A percentile compares a stretch with the other conserved stretches of the same genome.
Evolutionary conservation across 2,113 vertebrate genomes (phyloP).

Genomic region (Callaeas wilsoni): DNA sequence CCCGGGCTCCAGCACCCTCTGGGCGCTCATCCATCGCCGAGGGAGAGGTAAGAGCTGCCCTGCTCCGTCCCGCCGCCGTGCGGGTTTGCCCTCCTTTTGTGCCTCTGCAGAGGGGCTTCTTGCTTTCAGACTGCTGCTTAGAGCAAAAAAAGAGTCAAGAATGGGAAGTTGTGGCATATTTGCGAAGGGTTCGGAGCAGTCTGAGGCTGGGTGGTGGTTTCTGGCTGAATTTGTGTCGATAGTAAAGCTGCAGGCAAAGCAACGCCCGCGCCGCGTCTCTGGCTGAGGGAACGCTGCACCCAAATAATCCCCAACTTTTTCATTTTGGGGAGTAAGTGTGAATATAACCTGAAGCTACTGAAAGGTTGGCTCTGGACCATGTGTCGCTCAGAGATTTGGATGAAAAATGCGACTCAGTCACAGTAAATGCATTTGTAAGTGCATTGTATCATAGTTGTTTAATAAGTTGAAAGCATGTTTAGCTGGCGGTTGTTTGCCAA

Average conservation of each 20-base stretch:
- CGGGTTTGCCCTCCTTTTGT: background rate
- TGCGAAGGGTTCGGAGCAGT: background rate
- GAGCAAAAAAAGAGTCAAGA: background rate
- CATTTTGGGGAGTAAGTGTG: background rate
- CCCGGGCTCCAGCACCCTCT: constrained; percentile 29
- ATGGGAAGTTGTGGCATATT: background rate
- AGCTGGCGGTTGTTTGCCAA: background rate
- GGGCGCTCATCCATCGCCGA: background rate
- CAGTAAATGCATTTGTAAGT: background rate
- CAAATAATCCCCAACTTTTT: constrained; percentile 11
- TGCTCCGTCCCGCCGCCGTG: background rate
- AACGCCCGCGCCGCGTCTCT: background rate
- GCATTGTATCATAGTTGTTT: background rate
- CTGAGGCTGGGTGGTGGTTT: constrained; percentile 19
- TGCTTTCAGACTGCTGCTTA: background rate
- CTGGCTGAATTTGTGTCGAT: background rate
- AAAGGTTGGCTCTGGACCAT: background rate
- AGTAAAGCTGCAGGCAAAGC: background rate
- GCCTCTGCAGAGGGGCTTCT: background rate
- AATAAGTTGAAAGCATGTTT: background rate
- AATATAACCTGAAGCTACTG: background rate
- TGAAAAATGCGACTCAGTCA: background rate
- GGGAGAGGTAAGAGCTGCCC: constrained; percentile 62
- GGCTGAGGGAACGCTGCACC: background rate
- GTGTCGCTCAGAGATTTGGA: background rate